phyloP scores from a whole-genome alignment of 2,113 vertebrate genomes.

The Prionailurus bengalensis region DNA sequence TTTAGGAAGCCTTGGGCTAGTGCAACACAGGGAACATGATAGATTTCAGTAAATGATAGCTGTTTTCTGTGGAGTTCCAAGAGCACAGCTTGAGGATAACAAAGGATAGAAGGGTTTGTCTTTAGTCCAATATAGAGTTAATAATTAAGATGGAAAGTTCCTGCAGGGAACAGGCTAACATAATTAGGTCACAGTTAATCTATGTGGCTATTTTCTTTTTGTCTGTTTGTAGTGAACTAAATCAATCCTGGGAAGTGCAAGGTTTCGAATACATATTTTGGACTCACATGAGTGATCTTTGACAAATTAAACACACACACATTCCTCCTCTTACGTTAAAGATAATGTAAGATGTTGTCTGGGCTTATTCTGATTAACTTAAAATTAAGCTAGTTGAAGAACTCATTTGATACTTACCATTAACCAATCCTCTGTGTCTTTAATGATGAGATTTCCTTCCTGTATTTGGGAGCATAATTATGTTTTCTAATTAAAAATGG shows the following conservation, averaged over 20 bases:
- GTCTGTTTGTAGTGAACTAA: slow-evolving; percentile 46
- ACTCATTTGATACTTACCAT: slow-evolving; percentile 52
- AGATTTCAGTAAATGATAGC: background rate
- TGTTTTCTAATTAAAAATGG: slow-evolving; percentile 47
- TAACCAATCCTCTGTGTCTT: slow-evolving; percentile 5
- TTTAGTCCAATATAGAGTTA: background rate
- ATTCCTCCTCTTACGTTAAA: slow-evolving; percentile 29
- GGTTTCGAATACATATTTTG: slow-evolving; percentile 37
- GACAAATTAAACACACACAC: slow-evolving; percentile 29
- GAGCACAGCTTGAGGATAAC: background rate
- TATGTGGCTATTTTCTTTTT: slow-evolving; percentile 55
- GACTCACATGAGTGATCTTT: slow-evolving; percentile 12
- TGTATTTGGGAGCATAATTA: background rate
- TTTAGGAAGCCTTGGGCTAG: background rate
- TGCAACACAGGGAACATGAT: background rate
- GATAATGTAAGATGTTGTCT: background rate
- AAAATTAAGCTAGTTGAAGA: slow-evolving; percentile 39
- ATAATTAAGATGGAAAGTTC: slow-evolving; percentile 59
- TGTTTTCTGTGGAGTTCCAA: background rate
- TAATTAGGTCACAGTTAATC: slow-evolving; percentile 68
- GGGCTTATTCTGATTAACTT: slow-evolving; percentile 45
- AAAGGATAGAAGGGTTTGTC: background rate
- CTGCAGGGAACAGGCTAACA: background rate
- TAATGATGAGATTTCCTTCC: slow-evolving; percentile 50
- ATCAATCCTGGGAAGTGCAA: slow-evolving; percentile 55